These are phyloP conservation scores for Drusus annulatus DNA, from an alignment of 1,140 invertebrate genomes.

Conservation along the genomic window DNA sequence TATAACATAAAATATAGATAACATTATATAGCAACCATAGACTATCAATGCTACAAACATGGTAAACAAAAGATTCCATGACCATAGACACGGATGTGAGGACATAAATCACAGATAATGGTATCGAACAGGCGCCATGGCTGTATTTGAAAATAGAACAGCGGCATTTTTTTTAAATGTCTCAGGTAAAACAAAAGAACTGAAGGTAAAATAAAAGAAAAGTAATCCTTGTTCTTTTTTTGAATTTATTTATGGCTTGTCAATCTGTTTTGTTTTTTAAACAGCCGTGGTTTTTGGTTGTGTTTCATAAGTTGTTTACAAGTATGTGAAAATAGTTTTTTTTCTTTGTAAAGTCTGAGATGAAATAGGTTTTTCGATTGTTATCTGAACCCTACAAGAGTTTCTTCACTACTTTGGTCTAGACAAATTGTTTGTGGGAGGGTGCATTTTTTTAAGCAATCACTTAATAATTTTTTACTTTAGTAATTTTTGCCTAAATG, in stretches of 20 bases:
- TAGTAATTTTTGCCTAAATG: no score
- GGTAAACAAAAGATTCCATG: conserved; percentile 35
- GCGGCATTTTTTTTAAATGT: conserved; percentile 23
- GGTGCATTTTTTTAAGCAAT: no score
- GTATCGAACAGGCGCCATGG: conserved; percentile 23
- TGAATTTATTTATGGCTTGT: background rate
- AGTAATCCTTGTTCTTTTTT: background rate
- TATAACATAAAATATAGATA: no score
- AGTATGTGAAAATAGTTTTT: background rate
- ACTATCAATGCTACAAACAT: conserved; percentile 18
- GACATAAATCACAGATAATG: conserved; percentile 44
- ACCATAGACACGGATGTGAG: conserved; percentile 26
- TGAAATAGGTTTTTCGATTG: no score
- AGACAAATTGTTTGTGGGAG: no score
- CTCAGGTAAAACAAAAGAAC: conserved; percentile 39
- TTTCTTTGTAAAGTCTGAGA: no score
- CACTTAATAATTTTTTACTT: no score
- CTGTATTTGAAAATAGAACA: conserved; percentile 19
- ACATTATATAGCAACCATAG: background rate
- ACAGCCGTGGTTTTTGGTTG: background rate
- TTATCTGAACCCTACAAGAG: no score
- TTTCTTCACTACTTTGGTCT: no score
- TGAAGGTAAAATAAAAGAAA: conserved; percentile 36
- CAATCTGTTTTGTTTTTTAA: background rate
- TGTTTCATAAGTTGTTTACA: background rate